A percentile compares a stretch with the other conserved stretches of the same genome.
Evolutionary conservation across 2,797 vertebrate species (phyloP).

Genomic region (Xenopus petersii): DNA sequence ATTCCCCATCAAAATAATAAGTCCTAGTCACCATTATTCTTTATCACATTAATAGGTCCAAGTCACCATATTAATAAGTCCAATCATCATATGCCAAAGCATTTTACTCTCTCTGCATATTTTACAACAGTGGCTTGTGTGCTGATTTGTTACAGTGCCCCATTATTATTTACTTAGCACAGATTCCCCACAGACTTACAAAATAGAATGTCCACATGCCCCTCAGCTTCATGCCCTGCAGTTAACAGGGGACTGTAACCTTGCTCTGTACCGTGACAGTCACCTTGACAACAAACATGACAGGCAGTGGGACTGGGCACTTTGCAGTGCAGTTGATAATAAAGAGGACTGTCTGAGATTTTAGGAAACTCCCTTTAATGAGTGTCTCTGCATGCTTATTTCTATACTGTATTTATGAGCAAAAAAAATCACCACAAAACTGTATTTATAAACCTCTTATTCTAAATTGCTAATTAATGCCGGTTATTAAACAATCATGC

Average conservation of each 20-base stretch:
- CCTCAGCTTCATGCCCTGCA: background rate
- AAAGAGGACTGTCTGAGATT: background rate
- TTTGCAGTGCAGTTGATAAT: conserved; percentile 8
- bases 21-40: too few species aligned
- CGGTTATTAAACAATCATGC: background rate
- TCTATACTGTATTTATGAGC: background rate
- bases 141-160: too few species aligned
- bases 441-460: too few species aligned
- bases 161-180: too few species aligned
- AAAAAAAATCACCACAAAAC: background rate
- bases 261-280: conserved; percentile 8
- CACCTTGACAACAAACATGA: conserved; percentile 26
- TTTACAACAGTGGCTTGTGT: too few species aligned
- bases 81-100: too few species aligned
- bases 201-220: background rate
- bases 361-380: too few species aligned
- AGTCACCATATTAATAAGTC: too few species aligned
- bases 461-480: background rate
- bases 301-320: background rate
- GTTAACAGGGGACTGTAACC: background rate
- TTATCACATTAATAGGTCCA: too few species aligned
- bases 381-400: background rate
- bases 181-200: background rate
- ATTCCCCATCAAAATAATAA: too few species aligned
- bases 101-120: too few species aligned